Evolutionary conservation across 1,140 invertebrate genomes (phyloP).

Genomic region (Drosophila tropicalis): DNA sequence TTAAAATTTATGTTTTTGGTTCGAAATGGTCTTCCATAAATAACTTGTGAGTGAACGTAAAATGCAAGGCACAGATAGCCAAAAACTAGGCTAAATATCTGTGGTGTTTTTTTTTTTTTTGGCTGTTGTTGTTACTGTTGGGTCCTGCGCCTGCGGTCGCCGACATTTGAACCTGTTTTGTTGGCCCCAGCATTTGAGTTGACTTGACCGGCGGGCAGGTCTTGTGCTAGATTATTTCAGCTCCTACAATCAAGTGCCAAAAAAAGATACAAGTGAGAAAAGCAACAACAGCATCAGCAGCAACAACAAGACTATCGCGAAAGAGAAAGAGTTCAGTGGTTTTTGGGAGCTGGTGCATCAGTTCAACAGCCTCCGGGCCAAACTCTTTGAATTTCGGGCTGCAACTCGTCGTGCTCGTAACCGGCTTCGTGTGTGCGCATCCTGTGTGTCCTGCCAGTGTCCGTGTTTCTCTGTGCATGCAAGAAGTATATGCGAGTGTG

Average conservation of each 20-base stretch:
- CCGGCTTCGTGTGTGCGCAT: slow-evolving; percentile 52
- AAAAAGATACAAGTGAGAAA: slow-evolving; percentile 25
- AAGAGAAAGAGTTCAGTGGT: slow-evolving; percentile 59
- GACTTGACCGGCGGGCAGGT: slow-evolving; percentile 49
- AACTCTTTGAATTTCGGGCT: slow-evolving; percentile 51
- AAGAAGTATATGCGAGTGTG: not conserved
- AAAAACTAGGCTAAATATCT: slow-evolving; percentile 75
- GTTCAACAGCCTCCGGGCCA: slow-evolving; percentile 72
- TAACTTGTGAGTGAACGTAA: slow-evolving; percentile 34
- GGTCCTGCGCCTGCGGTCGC: slow-evolving; percentile 68
- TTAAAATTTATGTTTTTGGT: slow-evolving; percentile 37
- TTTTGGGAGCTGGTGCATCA: slow-evolving; percentile 42
- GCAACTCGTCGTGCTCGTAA: slow-evolving; percentile 40
- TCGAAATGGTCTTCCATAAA: slow-evolving; percentile 60
- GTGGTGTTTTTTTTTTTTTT: no score
- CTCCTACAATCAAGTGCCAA: slow-evolving; percentile 46
- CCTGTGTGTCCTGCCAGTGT: slow-evolving; percentile 44
- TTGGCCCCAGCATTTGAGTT: slow-evolving; percentile 18
- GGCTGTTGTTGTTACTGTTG: slow-evolving; percentile 16
- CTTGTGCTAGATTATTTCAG: slow-evolving; percentile 22
- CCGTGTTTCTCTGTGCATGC: slow-evolving; percentile 18
- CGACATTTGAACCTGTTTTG: slow-evolving; percentile 74
- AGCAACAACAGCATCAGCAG: slow-evolving; percentile 21
- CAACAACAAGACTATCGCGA: slow-evolving; percentile 20
- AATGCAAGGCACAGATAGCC: slow-evolving; percentile 33